Conservation (phyloP, 2,797 vertebrate species). For the Anomalospiza imberbis region DNA sequence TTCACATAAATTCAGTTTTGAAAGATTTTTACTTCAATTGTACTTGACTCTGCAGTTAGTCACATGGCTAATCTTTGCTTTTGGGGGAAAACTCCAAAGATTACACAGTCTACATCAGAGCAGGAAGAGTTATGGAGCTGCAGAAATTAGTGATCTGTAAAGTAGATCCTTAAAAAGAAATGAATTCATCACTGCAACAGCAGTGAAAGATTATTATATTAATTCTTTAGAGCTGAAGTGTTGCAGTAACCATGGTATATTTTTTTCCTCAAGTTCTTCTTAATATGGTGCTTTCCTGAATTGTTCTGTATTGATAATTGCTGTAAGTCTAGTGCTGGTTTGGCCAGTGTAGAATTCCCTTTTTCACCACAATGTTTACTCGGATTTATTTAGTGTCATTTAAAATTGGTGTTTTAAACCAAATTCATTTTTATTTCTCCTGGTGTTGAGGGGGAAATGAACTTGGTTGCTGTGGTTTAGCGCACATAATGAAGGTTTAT, state of each 20-base stretch:
- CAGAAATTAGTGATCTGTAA: not conserved
- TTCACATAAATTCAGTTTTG: not conserved
- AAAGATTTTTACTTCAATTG: not conserved
- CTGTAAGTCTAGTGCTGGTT: not conserved
- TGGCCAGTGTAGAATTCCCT: not conserved
- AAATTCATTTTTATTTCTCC: not conserved
- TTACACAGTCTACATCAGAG: not conserved
- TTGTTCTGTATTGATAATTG: not conserved
- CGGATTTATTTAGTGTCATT: not conserved
- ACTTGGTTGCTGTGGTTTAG: not conserved
- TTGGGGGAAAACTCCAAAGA: not conserved
- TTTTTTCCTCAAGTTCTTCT: not conserved
- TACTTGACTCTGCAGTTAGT: not conserved
- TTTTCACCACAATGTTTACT: not conserved
- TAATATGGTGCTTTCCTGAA: not conserved
- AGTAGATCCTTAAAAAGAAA: not conserved
- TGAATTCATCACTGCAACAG: not conserved
- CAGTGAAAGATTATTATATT: not conserved
- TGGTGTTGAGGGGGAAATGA: not conserved
- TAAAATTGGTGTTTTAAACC: not conserved
- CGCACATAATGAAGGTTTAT: not conserved
- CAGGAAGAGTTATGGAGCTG: not conserved
- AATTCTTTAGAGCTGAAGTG: not conserved
- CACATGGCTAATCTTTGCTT: not conserved
- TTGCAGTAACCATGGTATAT: not conserved